Percentiles rank a stretch among this genome's conserved stretches.
Conservation (phyloP, 2,113 vertebrate genomes). For the Podiceps cristatus region DNA sequence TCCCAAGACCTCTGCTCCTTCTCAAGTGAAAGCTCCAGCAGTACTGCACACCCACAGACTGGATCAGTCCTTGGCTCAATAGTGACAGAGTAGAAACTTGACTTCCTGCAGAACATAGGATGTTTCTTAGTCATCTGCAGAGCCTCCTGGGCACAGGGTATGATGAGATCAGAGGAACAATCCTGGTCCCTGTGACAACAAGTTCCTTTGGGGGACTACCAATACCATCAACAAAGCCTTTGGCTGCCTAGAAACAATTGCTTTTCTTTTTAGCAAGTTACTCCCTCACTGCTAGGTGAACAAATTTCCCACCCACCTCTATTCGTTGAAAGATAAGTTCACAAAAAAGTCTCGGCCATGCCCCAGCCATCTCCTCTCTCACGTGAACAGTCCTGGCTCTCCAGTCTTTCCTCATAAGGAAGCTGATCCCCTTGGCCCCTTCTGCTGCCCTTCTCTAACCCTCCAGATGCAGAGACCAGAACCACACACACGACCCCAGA, state of each 20-base stretch:
- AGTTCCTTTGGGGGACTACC: background rate
- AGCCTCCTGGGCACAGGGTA: background rate
- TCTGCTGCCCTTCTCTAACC: background rate
- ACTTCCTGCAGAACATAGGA: background rate
- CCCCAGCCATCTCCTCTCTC: background rate
- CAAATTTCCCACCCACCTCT: background rate
- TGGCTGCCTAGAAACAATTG: background rate
- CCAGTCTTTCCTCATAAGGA: background rate
- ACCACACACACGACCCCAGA: background rate
- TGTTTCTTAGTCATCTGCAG: background rate
- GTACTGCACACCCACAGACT: background rate
- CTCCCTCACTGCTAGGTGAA: background rate
- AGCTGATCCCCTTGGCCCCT: background rate
- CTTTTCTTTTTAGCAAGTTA: background rate
- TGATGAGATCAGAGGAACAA: background rate
- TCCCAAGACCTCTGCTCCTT: background rate
- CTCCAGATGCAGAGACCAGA: background rate
- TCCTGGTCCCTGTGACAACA: background rate
- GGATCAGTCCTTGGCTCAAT: background rate
- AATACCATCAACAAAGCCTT: background rate
- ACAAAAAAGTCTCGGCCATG: background rate
- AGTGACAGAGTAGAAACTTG: background rate
- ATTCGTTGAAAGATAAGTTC: background rate
- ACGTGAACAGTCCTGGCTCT: background rate
- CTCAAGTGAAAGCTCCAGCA: background rate